Evolutionary conservation across 2,113 vertebrate genomes (phyloP).

Genomic region (Pedionomus torquatus): DNA sequence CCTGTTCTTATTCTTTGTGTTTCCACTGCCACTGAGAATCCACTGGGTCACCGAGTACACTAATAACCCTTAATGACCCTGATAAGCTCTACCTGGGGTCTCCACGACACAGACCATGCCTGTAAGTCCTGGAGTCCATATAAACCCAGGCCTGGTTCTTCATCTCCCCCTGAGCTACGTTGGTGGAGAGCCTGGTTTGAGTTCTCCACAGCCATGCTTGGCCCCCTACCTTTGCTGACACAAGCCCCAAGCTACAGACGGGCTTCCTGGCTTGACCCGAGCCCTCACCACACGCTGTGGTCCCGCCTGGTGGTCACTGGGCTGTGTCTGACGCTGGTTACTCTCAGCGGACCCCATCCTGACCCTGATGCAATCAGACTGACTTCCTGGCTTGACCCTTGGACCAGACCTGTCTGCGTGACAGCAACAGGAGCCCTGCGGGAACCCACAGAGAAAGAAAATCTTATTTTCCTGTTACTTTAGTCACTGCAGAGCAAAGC

Average conservation of each 20-base stretch:
- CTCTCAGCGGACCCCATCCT: not conserved
- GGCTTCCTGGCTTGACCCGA: not conserved
- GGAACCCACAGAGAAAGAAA: not conserved
- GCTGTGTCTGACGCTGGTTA: not conserved
- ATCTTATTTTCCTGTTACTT: not conserved
- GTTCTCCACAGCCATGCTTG: not conserved
- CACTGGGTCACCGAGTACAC: not conserved
- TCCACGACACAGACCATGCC: not conserved
- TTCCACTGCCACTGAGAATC: not conserved
- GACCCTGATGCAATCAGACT: not conserved
- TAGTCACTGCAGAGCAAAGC: not conserved
- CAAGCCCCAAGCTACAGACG: not conserved
- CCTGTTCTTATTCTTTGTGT: not conserved
- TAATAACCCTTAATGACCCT: not conserved
- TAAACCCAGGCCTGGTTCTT: not conserved
- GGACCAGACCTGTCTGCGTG: not conserved
- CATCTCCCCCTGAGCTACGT: fast-evolving
- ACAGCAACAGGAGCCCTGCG: not conserved
- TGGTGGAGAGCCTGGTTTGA: not conserved
- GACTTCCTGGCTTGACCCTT: not conserved
- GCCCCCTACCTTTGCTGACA: not conserved
- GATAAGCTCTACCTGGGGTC: not conserved
- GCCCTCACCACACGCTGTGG: not conserved
- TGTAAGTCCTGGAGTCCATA: not conserved
- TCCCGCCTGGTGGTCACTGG: not conserved